Conservation (phyloP, 2,113 vertebrate genomes). For the Laterallus jamaicensis region DNA sequence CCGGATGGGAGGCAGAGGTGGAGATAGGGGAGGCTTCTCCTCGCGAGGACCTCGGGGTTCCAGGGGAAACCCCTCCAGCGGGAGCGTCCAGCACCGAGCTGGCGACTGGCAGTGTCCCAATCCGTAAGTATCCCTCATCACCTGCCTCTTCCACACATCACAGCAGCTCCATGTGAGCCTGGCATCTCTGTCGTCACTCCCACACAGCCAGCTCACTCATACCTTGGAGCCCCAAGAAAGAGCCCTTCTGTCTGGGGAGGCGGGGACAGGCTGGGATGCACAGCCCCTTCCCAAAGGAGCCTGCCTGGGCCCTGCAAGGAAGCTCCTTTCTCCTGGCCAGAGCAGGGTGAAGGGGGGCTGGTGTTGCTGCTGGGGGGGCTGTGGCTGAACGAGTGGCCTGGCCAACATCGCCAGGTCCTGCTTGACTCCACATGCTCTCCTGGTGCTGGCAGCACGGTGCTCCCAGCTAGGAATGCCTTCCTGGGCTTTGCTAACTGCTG, state of each 20-base stretch:
- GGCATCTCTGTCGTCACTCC: fast-evolving
- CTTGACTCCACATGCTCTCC: not conserved
- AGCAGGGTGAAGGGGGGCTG: fast-evolving
- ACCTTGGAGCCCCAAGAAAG: fast-evolving
- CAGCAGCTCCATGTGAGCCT: no score
- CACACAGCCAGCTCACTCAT: fast-evolving
- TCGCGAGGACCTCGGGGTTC: slow-evolving; percentile 88
- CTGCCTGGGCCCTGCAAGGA: fast-evolving
- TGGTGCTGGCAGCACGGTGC: fast-evolving
- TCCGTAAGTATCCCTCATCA: slow-evolving; percentile 77
- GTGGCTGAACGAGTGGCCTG: fast-evolving
- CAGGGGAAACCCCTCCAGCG: slow-evolving; percentile 86
- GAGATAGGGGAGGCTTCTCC: slow-evolving; percentile 85
- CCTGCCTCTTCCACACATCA: fast-evolving
- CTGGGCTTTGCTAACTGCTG: not conserved
- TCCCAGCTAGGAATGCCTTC: not conserved
- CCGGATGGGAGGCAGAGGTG: slow-evolving; percentile 88
- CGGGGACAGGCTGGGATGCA: fast-evolving
- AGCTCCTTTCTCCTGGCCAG: fast-evolving
- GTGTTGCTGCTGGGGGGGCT: not conserved
- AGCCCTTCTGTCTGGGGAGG: no score
- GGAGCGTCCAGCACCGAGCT: slow-evolving; percentile 94
- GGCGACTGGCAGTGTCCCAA: slow-evolving; percentile 99
- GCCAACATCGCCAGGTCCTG: not conserved
- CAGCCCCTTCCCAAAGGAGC: fast-evolving